Conservation (phyloP, 2,113 vertebrate species). For the Tragulus kanchil region DNA sequence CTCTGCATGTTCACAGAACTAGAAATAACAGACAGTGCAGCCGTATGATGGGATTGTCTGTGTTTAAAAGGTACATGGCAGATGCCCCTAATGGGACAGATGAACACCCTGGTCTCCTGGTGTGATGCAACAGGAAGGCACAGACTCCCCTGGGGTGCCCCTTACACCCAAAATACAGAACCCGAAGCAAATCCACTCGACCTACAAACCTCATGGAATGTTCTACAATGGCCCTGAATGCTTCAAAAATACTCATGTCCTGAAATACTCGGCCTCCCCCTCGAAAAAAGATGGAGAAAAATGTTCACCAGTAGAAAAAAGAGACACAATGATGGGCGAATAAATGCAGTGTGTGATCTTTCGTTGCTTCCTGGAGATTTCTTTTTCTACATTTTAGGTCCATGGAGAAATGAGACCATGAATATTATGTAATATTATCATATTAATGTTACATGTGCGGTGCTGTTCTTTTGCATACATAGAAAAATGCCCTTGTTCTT, state of each 20-base stretch:
- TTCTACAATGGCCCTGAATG: neutral
- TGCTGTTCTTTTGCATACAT: accelerated
- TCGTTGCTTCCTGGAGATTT: neutral
- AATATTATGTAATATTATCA: accelerated
- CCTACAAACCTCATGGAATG: accelerated
- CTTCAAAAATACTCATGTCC: neutral
- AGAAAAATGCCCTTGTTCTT: neutral
- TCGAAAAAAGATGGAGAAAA: neutral
- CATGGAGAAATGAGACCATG: neutral
- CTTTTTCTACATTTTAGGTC: neutral
- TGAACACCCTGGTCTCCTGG: accelerated
- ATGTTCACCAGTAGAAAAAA: constrained; percentile 13
- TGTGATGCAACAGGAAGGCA: accelerated
- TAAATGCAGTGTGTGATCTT: neutral
- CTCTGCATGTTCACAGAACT: neutral
- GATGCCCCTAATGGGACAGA: neutral
- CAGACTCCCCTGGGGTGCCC: accelerated
- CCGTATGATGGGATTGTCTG: accelerated
- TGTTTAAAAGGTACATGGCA: accelerated
- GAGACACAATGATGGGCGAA: accelerated
- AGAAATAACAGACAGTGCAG: accelerated
- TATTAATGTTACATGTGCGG: accelerated
- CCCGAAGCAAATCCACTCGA: accelerated
- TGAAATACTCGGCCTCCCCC: neutral
- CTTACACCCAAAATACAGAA: neutral